Conservation (phyloP, 1,140 invertebrate genomes). For the Pseudoatta argentina region DNA sequence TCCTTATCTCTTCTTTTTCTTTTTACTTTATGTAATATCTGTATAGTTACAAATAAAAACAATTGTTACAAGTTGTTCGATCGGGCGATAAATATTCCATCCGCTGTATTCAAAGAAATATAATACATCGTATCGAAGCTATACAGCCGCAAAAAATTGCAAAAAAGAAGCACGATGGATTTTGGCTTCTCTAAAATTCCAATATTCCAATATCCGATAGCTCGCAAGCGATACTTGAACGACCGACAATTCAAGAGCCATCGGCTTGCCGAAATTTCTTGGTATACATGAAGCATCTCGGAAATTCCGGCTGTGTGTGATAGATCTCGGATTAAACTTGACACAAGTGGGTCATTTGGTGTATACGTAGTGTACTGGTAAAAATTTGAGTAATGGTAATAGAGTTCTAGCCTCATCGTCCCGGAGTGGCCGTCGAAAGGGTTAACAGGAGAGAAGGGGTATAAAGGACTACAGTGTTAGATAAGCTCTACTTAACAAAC, state of each 20-base stretch:
- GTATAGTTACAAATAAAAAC: background rate
- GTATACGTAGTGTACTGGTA: constrained; percentile 41
- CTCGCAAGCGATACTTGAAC: constrained; percentile 38
- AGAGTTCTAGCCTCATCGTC: constrained; percentile 14
- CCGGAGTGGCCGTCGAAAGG: constrained; percentile 26
- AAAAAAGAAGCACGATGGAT: background rate
- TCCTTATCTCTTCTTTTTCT: background rate
- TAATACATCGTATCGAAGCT: background rate
- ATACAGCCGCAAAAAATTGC: constrained; percentile 29
- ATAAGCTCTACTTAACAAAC: constrained; percentile 61
- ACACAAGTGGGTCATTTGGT: constrained; percentile 55
- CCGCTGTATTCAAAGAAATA: background rate
- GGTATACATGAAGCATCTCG: constrained; percentile 24
- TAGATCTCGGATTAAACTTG: constrained; percentile 59
- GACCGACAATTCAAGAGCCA: constrained; percentile 57
- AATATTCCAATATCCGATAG: constrained; percentile 50
- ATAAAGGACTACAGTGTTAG: constrained; percentile 18
- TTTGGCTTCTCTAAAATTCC: constrained; percentile 23
- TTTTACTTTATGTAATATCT: background rate
- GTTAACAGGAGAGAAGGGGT: background rate
- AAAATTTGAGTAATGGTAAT: constrained; percentile 62
- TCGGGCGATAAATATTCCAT: background rate
- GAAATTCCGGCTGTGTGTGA: constrained; percentile 47
- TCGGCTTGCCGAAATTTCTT: constrained; percentile 50
- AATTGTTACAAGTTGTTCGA: background rate